Evolutionary conservation across 2,888 invertebrate genomes (phyloP), one percentile per base, ranked within the genome.

Genomic region (Drosophila atroscutellata): DNA sequence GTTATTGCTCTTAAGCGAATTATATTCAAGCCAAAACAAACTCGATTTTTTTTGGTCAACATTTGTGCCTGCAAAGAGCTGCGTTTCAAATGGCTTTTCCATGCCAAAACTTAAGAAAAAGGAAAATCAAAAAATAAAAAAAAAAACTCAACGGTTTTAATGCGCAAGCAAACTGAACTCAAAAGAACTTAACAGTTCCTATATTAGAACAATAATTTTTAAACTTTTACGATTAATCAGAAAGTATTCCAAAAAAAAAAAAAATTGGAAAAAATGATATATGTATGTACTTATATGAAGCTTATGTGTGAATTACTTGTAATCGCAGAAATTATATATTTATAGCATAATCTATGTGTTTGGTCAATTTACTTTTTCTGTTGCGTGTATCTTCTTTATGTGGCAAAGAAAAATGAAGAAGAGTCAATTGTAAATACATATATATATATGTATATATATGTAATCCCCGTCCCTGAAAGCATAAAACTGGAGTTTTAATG

Each of bases 151-250:
- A 75, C 15, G 80, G 77, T 87, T 89, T 85, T 75, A 73, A 72
- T 64, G 69, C 65, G 56, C 39, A 58, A 47, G 54, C 63, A 75
- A 81, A 78, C 69, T 84, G 73, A 86, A 68, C 67, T 63, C 45
- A 69, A 34, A 72, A 71, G 90, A 59, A 87, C 86, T 69, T 52
- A 24, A 63, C 49, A 69, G 85, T 86, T 86, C 85, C 85, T 86
- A 90, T 65, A 83, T 65, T 54, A 89, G 85, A 86, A 86, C 85
- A 86, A 86, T 86, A 86, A 86, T 86, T 86, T 85, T 88, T 67
- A 69, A 85, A 90, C 54, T 73, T 80, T 81, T 82, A 81, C 60
- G 58, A 62, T 57, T 75, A 72, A 68, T 56, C 63, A 72, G 47
- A 36, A 39, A 52, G 15, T 45, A 24, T 24, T 28, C n/a, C n/a